phyloP scores from a whole-genome alignment of 1,140 invertebrate genomes.

The Stratiolaelaps scimitus region DNA sequence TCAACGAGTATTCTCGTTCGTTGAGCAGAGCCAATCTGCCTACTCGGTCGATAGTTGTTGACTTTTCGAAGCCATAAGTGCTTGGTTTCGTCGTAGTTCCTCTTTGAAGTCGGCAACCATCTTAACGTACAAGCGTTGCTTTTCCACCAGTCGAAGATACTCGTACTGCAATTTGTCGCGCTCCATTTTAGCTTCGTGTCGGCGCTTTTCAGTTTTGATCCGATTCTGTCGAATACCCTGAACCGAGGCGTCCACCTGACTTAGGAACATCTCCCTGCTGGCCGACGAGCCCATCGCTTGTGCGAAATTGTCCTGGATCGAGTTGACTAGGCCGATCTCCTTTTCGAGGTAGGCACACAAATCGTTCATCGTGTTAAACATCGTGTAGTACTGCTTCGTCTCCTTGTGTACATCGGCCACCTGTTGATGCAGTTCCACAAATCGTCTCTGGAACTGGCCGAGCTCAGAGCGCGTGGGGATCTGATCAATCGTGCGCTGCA shows the following conservation, averaged over 20 bases:
- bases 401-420: conserved; percentile 86
- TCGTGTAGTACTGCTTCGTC: conserved; percentile 90
- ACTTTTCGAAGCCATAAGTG: conserved; percentile 9
- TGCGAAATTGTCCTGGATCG: conserved; percentile 76
- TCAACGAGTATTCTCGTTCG: too few species aligned
- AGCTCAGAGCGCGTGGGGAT: conserved; percentile 81
- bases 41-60: conserved; percentile 24
- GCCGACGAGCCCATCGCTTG: conserved; percentile 40
- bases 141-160: conserved; percentile 57
- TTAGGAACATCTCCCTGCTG: conserved; percentile 65
- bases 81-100: conserved; percentile 30
- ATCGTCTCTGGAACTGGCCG: conserved; percentile 83
- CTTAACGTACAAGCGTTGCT: conserved; percentile 66
- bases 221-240: conserved; percentile 68
- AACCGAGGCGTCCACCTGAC: conserved; percentile 73
- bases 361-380: conserved; percentile 91
- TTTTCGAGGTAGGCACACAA: conserved; percentile 78
- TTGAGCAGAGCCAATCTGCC: neutral
- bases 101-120: conserved; percentile 63
- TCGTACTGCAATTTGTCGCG: conserved; percentile 57
- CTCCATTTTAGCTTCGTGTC: conserved; percentile 56
- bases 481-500: conserved; percentile 69
- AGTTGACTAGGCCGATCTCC: conserved; percentile 77
- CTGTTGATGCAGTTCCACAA: conserved; percentile 92
- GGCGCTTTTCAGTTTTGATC: conserved; percentile 52